Conservation (phyloP, 1,140 invertebrate genomes). For the Euschistus heros region DNA sequence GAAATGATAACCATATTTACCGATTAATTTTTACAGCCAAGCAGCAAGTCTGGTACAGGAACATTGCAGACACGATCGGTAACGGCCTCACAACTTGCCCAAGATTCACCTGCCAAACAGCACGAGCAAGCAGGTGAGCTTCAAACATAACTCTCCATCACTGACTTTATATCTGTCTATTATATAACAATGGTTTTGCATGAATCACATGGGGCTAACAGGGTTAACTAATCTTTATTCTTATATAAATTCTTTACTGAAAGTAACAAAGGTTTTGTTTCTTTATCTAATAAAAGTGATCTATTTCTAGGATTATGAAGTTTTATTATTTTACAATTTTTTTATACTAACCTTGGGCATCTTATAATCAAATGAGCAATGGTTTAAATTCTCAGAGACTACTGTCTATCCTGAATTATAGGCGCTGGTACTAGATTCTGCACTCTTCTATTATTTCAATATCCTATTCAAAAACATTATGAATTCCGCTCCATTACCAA, state of each 20-base stretch:
- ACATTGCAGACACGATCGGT: conserved; percentile 81
- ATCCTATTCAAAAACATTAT: no score
- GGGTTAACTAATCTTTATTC: no score
- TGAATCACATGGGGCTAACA: no score
- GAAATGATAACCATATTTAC: no score
- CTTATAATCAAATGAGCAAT: neutral
- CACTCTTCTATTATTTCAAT: no score
- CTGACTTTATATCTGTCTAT: neutral
- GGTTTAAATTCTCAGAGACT: no score
- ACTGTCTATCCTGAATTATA: no score
- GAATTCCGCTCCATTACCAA: no score
- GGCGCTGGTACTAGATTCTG: no score
- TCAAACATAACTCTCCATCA: neutral
- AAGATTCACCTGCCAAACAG: conserved; percentile 70
- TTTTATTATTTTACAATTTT: neutral
- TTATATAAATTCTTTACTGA: no score
- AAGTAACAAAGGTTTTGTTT: conserved; percentile 4
- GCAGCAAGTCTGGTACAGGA: conserved; percentile 43
- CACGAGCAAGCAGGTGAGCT: conserved; percentile 52
- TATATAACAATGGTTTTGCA: no score
- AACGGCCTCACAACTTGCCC: conserved; percentile 77
- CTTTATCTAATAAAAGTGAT: conserved; percentile 11
- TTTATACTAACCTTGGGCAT: neutral
- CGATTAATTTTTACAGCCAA: conserved; percentile 37
- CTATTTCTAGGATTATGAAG: neutral